These are phyloP conservation scores for Vulpes ferrilata DNA, from an alignment of 2,113 vertebrate genomes.

Conservation along the genomic window DNA sequence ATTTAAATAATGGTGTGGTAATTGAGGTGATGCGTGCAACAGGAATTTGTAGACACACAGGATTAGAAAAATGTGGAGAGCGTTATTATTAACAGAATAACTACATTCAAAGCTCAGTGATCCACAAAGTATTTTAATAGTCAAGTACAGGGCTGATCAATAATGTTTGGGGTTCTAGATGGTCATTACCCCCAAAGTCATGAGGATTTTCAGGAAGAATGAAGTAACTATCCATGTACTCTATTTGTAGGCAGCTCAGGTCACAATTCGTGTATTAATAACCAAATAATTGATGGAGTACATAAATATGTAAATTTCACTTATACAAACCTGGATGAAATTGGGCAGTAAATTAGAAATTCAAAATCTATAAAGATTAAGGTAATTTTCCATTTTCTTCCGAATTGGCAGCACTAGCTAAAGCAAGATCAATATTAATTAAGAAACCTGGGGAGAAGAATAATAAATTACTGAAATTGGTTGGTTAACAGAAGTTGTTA, in stretches of 20 bases:
- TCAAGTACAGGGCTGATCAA: not conserved
- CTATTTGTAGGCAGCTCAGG: not conserved
- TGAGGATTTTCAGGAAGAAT: not conserved
- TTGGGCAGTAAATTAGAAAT: constrained; percentile 66
- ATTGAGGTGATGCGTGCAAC: not conserved
- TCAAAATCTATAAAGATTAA: constrained; percentile 78
- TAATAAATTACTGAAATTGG: constrained; percentile 70
- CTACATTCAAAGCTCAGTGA: not conserved
- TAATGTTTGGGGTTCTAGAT: not conserved
- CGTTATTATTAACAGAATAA: not conserved
- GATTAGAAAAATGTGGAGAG: not conserved
- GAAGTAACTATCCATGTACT: not conserved
- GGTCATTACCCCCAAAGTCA: not conserved
- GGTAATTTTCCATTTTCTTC: constrained; percentile 74
- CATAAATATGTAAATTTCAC: constrained; percentile 50
- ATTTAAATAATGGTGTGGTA: not conserved
- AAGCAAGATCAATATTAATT: constrained; percentile 79
- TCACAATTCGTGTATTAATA: not conserved
- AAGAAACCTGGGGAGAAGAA: constrained; percentile 64
- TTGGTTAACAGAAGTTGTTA: constrained; percentile 41
- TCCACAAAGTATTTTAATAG: not conserved
- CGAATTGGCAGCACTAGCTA: constrained; percentile 65
- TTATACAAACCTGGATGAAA: constrained; percentile 52
- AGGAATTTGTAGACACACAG: not conserved
- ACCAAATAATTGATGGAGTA: constrained; percentile 35